Evolutionary conservation across 2,888 invertebrate species (phyloP), one percentile per base, ranked within the genome.

Genomic region (Ceramica pisi): DNA sequence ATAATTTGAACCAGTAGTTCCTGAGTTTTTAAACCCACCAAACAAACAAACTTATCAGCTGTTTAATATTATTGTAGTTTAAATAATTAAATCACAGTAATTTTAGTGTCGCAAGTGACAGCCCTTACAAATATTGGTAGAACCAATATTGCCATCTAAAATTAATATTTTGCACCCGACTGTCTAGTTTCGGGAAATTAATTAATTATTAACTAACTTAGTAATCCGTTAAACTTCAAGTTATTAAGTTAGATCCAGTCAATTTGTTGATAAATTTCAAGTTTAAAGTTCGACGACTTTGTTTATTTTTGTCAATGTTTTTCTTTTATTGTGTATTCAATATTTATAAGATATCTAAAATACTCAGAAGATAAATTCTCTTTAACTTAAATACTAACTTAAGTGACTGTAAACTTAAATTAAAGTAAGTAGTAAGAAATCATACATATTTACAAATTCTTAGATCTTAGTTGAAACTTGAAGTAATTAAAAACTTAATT

Each of bases 81-180:
- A n/a, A n/a, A n/a, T n/a, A n/a, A n/a, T n/a, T n/a, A n/a, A 31
- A 31, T 31, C 5, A 31, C 6, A 5, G 5, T 31, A 31, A 31
- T 31, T 31, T 2, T 31, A 31, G 31, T 31, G 31, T 31, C 31
- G 31, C 21, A 56, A 9, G 44, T 67, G 62, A 10, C 71, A 82
- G 48, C 83, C 85, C 85, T 80, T 48, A 5, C 62, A 65, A 66
- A 76, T 79, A 81, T 86, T 85, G 77, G 82, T 84, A 83, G 79
- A 86, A 82, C 83, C 86, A 87, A 88, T 87, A 86, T 86, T 83
- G 85, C 81, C 73, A 68, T 85, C 86, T 84, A 84, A 89, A 87
- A 88, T 88, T 88, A 88, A 86, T 88, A 86, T 89, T 88, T 88
- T 86, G 84, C 85, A 78, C 83, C 86, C 73, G 75, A 83, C 80